Evolutionary conservation across 2,797 vertebrate species (phyloP).

Genomic region (Eremophila alpestris): DNA sequence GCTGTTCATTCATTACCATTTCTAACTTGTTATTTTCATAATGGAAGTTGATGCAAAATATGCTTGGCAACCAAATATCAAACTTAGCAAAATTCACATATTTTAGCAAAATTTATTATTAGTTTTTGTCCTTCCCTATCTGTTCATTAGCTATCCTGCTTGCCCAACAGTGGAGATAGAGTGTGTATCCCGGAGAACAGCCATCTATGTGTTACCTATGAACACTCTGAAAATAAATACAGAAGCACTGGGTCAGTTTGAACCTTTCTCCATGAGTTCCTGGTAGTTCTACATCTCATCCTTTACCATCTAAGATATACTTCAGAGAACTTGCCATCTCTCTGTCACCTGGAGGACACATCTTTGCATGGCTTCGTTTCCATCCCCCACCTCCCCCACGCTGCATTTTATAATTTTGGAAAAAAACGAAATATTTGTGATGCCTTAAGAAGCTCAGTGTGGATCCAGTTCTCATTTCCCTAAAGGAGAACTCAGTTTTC

Average conservation of each 20-base stretch:
- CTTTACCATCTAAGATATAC: background rate
- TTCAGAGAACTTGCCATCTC: background rate
- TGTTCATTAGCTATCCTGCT: background rate
- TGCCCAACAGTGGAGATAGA: background rate
- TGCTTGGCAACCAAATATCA: background rate
- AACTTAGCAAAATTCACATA: background rate
- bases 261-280: background rate
- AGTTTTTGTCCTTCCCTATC: fast-evolving
- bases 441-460: background rate
- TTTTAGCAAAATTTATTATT: background rate
- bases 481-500: background rate
- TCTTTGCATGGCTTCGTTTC: background rate
- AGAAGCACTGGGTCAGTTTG: background rate
- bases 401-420: background rate
- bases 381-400: no score
- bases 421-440: background rate
- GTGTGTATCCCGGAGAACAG: background rate
- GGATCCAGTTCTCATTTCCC: background rate
- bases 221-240: background rate
- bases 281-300: background rate
- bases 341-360: background rate
- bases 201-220: fast-evolving
- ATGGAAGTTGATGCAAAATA: background rate
- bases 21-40: background rate
- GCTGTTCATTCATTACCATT: background rate